Percentiles rank a stretch among this genome's conserved stretches.
These are phyloP conservation scores for Sycophaga agraensis DNA, from an alignment of 1,140 invertebrate species.

Conservation along the genomic window DNA sequence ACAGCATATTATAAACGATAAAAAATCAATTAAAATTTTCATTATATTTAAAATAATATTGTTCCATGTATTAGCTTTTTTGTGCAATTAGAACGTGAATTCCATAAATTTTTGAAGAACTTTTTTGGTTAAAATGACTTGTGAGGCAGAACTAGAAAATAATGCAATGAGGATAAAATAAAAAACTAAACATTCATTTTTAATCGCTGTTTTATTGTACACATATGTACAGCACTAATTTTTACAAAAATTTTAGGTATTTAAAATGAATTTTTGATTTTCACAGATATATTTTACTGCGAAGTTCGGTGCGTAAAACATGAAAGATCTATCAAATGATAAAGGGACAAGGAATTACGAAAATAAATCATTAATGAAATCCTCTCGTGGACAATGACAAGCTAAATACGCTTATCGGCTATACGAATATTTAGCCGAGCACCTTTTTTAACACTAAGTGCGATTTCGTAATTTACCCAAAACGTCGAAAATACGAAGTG, in stretches of 20 bases:
- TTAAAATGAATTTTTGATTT: too few species aligned
- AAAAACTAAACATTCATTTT: too few species aligned
- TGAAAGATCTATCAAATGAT: neutral
- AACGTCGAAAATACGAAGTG: slow-evolving; percentile 7
- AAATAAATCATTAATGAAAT: slow-evolving; percentile 28
- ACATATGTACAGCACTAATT: too few species aligned
- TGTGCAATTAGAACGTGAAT: too few species aligned
- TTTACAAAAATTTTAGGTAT: too few species aligned
- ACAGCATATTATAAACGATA: too few species aligned
- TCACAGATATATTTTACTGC: neutral
- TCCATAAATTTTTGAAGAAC: slow-evolving; percentile 17
- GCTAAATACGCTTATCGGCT: slow-evolving; percentile 54
- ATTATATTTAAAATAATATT: too few species aligned
- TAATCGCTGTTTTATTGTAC: too few species aligned
- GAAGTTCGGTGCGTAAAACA: neutral
- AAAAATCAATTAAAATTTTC: too few species aligned
- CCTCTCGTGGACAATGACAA: slow-evolving; percentile 40
- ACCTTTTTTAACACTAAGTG: slow-evolving; percentile 47
- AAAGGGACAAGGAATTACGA: slow-evolving; percentile 26
- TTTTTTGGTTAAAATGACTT: slow-evolving; percentile 6
- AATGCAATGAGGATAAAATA: too few species aligned
- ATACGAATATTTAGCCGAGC: slow-evolving; percentile 37
- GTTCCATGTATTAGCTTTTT: too few species aligned
- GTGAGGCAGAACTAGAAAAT: too few species aligned
- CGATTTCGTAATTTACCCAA: slow-evolving; percentile 40